A percentile compares a stretch with the other conserved stretches of the same genome.
Conservation (phyloP, 23 tunicate genomes). For the Diplosoma virens region DNA sequence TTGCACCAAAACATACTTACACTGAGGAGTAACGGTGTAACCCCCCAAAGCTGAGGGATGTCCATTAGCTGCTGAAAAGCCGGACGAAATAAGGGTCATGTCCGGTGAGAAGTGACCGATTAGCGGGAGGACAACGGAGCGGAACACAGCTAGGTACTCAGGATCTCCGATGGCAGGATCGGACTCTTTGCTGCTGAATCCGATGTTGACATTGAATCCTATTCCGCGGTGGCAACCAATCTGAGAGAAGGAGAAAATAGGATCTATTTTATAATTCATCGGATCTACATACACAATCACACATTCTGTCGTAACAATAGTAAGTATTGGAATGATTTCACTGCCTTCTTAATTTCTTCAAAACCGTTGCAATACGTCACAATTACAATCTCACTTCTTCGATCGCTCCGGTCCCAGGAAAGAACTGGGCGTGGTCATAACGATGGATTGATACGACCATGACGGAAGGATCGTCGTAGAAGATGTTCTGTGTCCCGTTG, state of each 20-base stretch:
- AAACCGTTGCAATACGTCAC: not conserved
- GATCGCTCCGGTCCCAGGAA: conserved; percentile 85
- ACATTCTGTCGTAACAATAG: no score
- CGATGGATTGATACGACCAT: conserved; percentile 90
- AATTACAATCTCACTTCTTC: conserved; percentile 53
- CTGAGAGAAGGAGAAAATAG: conserved; percentile 38
- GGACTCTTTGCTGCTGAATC: conserved; percentile 50
- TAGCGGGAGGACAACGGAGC: conserved; percentile 81
- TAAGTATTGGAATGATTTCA: no score
- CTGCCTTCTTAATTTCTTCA: no score
- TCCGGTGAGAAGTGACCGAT: conserved; percentile 79
- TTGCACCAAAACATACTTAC: conserved; percentile 32
- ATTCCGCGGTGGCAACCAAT: conserved; percentile 70
- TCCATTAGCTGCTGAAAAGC: conserved; percentile 85
- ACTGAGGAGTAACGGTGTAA: conserved; percentile 71
- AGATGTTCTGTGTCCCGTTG: conserved; percentile 96
- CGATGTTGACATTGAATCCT: conserved; percentile 92
- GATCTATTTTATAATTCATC: no score
- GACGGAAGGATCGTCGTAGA: conserved; percentile 77
- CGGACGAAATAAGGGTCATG: conserved; percentile 76
- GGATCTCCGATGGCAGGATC: conserved; percentile 78
- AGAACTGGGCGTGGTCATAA: conserved; percentile 78
- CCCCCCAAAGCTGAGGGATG: conserved; percentile 76
- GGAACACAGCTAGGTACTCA: conserved; percentile 80
- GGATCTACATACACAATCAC: no score